Evolutionary conservation across 2,113 vertebrate genomes (phyloP).

Genomic region (Xenopus borealis): DNA sequence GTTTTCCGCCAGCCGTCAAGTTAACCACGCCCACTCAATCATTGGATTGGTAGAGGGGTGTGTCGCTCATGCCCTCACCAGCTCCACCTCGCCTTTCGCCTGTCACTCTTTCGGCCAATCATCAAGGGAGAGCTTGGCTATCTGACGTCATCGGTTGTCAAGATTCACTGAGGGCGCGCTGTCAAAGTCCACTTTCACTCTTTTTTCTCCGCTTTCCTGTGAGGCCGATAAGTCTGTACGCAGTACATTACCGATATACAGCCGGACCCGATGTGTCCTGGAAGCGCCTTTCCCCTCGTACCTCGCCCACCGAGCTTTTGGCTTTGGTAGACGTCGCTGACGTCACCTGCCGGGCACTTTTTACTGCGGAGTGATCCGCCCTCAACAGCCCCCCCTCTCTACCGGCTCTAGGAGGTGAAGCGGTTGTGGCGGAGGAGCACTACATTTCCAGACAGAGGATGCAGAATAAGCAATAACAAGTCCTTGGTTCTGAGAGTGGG

Average conservation of each 20-base stretch:
- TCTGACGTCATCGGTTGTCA: slow-evolving; percentile 35
- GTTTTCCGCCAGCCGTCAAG: background rate
- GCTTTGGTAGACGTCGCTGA: slow-evolving; percentile 14
- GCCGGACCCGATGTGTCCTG: background rate
- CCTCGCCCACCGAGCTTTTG: background rate
- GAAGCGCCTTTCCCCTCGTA: background rate
- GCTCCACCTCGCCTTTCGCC: background rate
- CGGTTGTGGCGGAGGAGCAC: slow-evolving; percentile 28
- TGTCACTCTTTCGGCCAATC: slow-evolving; percentile 28
- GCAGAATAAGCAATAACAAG: background rate
- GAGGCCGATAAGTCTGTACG: background rate
- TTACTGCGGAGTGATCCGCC: slow-evolving; percentile 39
- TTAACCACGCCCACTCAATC: background rate
- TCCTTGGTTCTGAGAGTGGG: background rate
- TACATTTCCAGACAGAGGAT: background rate
- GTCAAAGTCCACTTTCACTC: slow-evolving; percentile 5
- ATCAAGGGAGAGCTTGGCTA: background rate
- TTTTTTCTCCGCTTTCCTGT: background rate
- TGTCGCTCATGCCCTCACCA: slow-evolving; percentile 8
- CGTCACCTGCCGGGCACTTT: slow-evolving; percentile 41
- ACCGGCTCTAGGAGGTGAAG: slow-evolving; percentile 26
- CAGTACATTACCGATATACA: background rate
- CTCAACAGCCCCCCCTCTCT: slow-evolving; percentile 28
- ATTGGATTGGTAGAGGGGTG: background rate
- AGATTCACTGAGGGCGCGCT: slow-evolving; percentile 21